phyloP scores from a whole-genome alignment of 2,888 invertebrate species.

The Lasioglossum lativentre region DNA sequence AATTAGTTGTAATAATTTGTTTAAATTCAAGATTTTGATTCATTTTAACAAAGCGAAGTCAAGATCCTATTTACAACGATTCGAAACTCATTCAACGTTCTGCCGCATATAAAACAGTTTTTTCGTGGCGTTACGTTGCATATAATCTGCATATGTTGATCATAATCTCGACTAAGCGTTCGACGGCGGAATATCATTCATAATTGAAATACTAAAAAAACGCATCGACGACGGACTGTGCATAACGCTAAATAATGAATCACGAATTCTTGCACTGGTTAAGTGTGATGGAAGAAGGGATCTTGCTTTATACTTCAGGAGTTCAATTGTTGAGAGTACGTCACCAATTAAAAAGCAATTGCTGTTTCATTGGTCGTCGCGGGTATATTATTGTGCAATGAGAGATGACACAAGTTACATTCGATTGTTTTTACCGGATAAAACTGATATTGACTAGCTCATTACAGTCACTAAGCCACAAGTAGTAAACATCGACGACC shows the following conservation, averaged over 20 bases:
- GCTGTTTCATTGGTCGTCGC: slow-evolving; percentile 34
- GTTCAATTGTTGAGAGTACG: slow-evolving; percentile 44
- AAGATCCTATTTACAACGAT: neutral
- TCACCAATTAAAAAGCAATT: slow-evolving; percentile 57
- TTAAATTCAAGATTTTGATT: neutral
- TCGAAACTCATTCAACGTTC: neutral
- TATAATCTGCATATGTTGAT: neutral
- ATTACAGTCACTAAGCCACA: slow-evolving; percentile 33
- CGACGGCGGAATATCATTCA: neutral
- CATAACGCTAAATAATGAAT: slow-evolving; percentile 24
- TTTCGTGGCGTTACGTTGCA: neutral
- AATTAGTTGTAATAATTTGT: too few species aligned
- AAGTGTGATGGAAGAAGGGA: slow-evolving; percentile 10
- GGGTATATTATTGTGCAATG: slow-evolving; percentile 39
- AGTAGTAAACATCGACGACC: neutral
- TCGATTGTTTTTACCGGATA: slow-evolving; percentile 61
- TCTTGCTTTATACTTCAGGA: slow-evolving; percentile 16
- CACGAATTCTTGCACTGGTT: slow-evolving; percentile 32
- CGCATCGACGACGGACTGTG: too few species aligned
- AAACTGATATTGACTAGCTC: slow-evolving; percentile 59
- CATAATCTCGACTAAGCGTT: neutral
- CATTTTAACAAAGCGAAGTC: neutral
- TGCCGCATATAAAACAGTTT: neutral
- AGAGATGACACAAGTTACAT: slow-evolving; percentile 30
- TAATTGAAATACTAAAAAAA: neutral